These are phyloP conservation scores for Gnathonemus longibarbis DNA, from an alignment of 2,113 vertebrate genomes.

Conservation along the genomic window DNA sequence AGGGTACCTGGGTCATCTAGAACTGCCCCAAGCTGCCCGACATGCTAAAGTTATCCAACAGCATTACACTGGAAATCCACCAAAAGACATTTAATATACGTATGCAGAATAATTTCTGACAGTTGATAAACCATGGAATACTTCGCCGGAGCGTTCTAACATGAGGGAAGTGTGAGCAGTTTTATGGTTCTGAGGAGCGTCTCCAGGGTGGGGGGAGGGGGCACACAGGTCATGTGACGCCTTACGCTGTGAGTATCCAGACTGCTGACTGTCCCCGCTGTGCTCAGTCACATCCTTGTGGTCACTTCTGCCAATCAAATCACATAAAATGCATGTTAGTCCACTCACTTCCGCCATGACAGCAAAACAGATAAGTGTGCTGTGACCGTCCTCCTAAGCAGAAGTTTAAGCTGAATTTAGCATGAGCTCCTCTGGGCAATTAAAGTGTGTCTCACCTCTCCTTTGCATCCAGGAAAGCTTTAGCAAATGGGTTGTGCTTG, in stretches of 20 bases:
- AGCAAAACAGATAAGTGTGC: background rate
- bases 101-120: background rate
- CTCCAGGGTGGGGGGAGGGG: background rate
- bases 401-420: background rate
- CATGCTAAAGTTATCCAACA: background rate
- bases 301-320: conserved; percentile 53
- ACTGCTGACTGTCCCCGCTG: conserved; percentile 56
- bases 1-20: background rate
- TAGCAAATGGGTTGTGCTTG: conserved; percentile 71
- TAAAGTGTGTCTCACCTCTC: conserved; percentile 50
- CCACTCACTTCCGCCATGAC: background rate
- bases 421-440: background rate
- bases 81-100: background rate
- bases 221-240: background rate
- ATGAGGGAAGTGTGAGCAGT: background rate
- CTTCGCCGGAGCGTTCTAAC: background rate
- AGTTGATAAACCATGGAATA: background rate
- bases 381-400: background rate
- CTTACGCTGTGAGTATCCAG: conserved; percentile 67
- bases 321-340: background rate
- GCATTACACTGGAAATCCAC: background rate
- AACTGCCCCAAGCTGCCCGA: background rate
- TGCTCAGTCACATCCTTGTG: conserved; percentile 64
- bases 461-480: conserved; percentile 70
- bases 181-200: background rate